Base-by-base conservation (phyloP, 2,797 vertebrate species). In the Cygnus olor region DNA sequence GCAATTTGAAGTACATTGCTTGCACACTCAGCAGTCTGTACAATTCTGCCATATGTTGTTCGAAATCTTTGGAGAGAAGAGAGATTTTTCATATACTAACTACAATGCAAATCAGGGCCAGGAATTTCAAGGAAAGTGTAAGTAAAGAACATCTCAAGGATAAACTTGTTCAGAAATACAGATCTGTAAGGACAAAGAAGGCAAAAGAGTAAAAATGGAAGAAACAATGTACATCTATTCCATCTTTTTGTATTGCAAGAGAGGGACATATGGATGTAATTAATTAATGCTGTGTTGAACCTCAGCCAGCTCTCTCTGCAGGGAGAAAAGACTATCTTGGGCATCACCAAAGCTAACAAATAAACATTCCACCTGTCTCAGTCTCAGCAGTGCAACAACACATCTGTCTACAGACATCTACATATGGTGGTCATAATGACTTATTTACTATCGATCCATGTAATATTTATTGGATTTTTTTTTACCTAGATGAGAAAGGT, bases 181-280 rank as follows among this genome's bases (percentile, higher is more conserved):
- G 22, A 3, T 68, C 30, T 60, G 4, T 56, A 86, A 73, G 19
- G 14, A 69, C 34, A 81, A 91, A 85, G 36, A 68, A 57, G 74
- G 8, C 12, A 65, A 51, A 54, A 72, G 27, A 56, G 10, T 74
- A 21, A 86, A 85, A 94, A 2, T 2, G 36, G 42, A 85, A 80
- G 44, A 84, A 91, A 70, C 5, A n/a, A 38, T 11, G 7, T 54
- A n/a, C 5, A 58, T 13, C 15, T 63, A 15, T 10, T 63, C 21
- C 15, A 42, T 14, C 1, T 3, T 72, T 64, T 61, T 61, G 13
- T 38, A 76, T 7, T 54, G 20, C 8, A 22, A n/a, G 58, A 56
- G 11, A 30, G 3, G 8, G 28, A 58, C 5, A 65, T 0, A 27
- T 0, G 0, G 27, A 57, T 81, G 69, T 61, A 49, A 49, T 40